Conservation (phyloP, 2,113 vertebrate species). For the Struthio camelus region DNA sequence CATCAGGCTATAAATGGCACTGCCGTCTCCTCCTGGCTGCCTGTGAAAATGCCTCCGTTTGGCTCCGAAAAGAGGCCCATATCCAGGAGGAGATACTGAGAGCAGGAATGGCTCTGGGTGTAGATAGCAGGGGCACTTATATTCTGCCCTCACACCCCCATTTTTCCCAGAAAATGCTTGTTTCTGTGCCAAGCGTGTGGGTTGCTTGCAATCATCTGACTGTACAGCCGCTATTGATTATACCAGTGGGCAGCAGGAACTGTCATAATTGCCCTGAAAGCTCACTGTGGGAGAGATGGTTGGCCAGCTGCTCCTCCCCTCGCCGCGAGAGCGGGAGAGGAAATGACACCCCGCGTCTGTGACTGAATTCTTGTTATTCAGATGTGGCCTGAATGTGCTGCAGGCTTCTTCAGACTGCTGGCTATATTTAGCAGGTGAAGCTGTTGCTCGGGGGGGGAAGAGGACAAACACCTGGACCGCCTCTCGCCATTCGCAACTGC, state of each 20-base stretch:
- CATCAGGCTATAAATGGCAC: rapidly evolving
- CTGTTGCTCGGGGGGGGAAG: neutral
- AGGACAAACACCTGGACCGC: neutral
- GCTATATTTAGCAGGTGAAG: neutral
- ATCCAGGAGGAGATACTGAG: neutral
- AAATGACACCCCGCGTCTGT: rapidly evolving
- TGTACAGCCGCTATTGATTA: neutral
- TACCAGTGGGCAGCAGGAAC: neutral
- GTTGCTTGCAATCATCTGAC: neutral
- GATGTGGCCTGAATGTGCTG: neutral
- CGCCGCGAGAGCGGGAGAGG: neutral
- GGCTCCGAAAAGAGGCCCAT: neutral
- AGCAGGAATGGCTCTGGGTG: neutral
- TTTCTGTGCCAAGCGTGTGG: neutral
- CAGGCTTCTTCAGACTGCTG: neutral
- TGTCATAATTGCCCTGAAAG: neutral
- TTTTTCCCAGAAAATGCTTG: slow-evolving; percentile 16
- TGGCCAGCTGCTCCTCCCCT: neutral
- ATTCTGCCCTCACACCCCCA: neutral
- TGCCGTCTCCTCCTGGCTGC: neutral
- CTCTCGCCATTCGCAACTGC: neutral
- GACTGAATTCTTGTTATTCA: neutral
- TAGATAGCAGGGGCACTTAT: neutral
- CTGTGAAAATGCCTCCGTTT: neutral
- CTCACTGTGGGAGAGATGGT: neutral